These are phyloP conservation scores for Dexiosoma caninum DNA, from an alignment of 2,888 invertebrate genomes.

Conservation along the genomic window DNA sequence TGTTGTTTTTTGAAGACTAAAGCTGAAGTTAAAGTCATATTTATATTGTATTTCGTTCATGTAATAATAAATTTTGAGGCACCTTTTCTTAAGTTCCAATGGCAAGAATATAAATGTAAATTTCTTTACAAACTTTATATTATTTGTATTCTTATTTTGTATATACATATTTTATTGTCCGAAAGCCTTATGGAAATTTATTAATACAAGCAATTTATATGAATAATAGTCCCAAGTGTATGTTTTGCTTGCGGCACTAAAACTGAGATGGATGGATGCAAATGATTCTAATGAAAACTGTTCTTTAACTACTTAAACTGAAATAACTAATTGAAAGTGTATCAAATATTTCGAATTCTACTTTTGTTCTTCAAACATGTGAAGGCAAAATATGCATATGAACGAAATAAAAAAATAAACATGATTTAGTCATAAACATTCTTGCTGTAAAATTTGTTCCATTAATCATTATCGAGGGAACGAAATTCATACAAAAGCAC, in stretches of 20 bases:
- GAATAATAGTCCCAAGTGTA: conserved; percentile 31
- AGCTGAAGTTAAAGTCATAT: conserved; percentile 27
- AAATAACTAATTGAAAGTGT: background rate
- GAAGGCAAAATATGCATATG: too few relatives aligned
- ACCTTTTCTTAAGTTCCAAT: too few relatives aligned
- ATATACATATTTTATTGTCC: background rate
- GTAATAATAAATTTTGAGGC: too few relatives aligned
- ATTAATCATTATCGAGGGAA: too few relatives aligned
- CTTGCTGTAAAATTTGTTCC: too few relatives aligned
- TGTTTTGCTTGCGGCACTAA: background rate
- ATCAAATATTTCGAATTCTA: too few relatives aligned
- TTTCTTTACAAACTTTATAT: background rate
- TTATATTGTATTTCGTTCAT: too few relatives aligned
- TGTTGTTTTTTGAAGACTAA: conserved; percentile 6
- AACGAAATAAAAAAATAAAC: too few relatives aligned
- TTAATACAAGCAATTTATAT: conserved; percentile 20
- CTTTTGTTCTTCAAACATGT: too few relatives aligned
- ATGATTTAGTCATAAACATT: too few relatives aligned
- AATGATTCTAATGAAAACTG: background rate
- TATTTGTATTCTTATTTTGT: background rate
- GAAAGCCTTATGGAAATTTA: background rate
- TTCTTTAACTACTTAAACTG: background rate
- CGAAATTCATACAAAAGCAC: too few relatives aligned
- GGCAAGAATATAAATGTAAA: background rate
- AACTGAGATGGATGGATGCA: background rate